Evolutionary conservation across 2,113 vertebrate species (phyloP).

Genomic region (Sinocyclocheilus anshuiensis): DNA sequence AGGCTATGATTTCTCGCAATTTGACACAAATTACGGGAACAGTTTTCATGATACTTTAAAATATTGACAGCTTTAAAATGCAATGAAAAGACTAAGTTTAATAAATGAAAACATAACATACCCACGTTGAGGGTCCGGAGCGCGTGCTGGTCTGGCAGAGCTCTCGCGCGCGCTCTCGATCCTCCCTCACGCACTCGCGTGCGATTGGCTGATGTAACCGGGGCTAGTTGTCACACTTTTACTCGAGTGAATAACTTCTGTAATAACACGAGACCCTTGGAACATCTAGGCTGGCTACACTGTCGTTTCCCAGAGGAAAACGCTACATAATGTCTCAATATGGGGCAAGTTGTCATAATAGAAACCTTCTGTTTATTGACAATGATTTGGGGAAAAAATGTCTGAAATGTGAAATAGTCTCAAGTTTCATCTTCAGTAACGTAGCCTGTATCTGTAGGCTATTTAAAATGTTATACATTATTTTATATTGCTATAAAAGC

Average conservation of each 20-base stretch:
- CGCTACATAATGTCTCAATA: too few relatives aligned
- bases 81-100: not conserved
- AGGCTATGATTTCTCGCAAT: not conserved
- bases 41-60: not conserved
- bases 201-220: conserved; percentile 9
- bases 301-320: not conserved
- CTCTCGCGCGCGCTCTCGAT: not conserved
- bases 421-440: not conserved
- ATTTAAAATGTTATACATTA: not conserved
- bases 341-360: too few relatives aligned
- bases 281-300: not conserved
- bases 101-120: not conserved
- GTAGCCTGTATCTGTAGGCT: not conserved
- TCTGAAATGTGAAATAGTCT: not conserved
- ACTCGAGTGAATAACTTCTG: not conserved
- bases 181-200: not conserved
- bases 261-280: not conserved
- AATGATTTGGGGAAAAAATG: not conserved
- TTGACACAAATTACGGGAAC: not conserved
- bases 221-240: not conserved
- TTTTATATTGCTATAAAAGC: not conserved
- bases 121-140: not conserved
- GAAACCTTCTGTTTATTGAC: not conserved
- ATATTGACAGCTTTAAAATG: not conserved
- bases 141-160: not conserved